Percentiles rank a stretch among this genome's conserved stretches.
These are phyloP conservation scores for Sebastes minor DNA, from an alignment of 2,797 vertebrate species.

Conservation along the genomic window DNA sequence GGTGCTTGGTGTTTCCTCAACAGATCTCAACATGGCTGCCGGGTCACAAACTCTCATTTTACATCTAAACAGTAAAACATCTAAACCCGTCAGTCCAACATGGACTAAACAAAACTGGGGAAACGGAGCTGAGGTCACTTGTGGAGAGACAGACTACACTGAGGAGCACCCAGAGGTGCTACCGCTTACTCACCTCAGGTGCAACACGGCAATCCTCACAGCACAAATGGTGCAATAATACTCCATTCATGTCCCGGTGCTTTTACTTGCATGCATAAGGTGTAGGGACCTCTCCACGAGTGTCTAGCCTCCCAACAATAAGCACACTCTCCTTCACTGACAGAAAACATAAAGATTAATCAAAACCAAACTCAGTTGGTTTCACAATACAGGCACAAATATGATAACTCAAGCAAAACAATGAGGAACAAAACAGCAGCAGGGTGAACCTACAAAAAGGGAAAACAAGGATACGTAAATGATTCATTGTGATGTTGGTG, in stretches of 20 bases:
- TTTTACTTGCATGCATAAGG: neutral
- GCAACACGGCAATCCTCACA: neutral
- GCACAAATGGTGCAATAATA: neutral
- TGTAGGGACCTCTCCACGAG: neutral
- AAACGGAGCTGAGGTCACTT: neutral
- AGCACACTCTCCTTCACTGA: neutral
- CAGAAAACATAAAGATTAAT: neutral
- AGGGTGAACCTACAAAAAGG: neutral
- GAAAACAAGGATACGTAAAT: neutral
- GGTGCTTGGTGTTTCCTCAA: no score
- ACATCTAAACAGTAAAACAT: neutral
- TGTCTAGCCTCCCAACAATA: neutral
- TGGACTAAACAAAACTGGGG: neutral
- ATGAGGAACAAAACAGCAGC: neutral
- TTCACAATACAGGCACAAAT: fast-evolving
- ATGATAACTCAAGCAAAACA: neutral
- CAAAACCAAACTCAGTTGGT: neutral
- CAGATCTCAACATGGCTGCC: no score
- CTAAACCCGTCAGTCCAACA: neutral
- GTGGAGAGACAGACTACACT: neutral
- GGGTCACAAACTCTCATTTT: no score
- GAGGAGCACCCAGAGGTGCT: neutral
- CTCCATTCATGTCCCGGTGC: neutral
- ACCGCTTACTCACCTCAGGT: neutral
- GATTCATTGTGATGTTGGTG: neutral